Conservation (phyloP, 2,888 invertebrate species). For the Melieria crassipennis region DNA sequence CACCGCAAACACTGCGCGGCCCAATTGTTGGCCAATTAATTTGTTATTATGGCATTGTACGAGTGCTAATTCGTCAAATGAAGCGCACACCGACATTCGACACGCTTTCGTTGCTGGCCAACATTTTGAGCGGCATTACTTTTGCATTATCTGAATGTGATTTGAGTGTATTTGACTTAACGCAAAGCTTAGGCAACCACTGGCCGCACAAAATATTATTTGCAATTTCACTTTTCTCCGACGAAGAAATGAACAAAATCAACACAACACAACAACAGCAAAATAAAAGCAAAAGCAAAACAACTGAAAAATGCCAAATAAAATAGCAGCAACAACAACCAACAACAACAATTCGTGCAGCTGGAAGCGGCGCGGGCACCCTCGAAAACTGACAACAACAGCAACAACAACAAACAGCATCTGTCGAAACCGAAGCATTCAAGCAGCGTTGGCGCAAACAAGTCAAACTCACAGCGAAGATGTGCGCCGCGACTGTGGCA, state of each 20-base stretch:
- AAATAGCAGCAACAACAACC: slow-evolving; percentile 23
- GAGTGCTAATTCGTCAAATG: background rate
- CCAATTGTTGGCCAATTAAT: background rate
- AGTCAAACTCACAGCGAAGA: slow-evolving; percentile 10
- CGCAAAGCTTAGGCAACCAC: too few relatives aligned
- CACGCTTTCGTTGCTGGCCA: background rate
- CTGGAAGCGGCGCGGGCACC: slow-evolving; percentile 22
- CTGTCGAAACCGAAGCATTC: background rate
- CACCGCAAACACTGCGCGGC: too few relatives aligned
- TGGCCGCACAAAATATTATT: too few relatives aligned
- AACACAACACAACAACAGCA: too few relatives aligned
- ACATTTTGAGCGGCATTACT: background rate
- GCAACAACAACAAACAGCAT: background rate
- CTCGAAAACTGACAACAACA: slow-evolving; percentile 1
- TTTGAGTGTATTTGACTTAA: too few relatives aligned
- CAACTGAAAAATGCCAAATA: background rate
- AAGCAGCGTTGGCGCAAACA: background rate
- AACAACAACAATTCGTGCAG: slow-evolving; percentile 32
- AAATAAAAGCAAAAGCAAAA: too few relatives aligned
- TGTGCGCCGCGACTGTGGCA: background rate
- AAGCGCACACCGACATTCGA: background rate
- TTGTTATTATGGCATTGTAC: slow-evolving; percentile 1
- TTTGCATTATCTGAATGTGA: too few relatives aligned
- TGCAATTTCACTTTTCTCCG: too few relatives aligned
- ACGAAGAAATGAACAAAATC: too few relatives aligned